Percentiles rank a stretch among this genome's conserved stretches.
Evolutionary conservation across 64 coral and sea anemone species (phyloP).

Genomic region (Astreopora myriophthalma): DNA sequence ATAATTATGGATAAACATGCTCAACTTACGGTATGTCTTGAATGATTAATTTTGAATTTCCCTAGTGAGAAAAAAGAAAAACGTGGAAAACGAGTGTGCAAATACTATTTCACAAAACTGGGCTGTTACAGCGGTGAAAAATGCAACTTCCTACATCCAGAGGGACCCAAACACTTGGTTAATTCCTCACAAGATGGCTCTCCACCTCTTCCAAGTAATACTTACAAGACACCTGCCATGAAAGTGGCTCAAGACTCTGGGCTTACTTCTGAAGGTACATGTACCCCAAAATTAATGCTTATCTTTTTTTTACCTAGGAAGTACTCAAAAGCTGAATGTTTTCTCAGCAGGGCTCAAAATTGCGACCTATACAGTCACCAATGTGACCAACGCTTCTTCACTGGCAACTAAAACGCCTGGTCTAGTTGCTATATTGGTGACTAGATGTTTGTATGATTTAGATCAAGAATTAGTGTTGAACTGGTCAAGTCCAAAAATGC

Average conservation of each 20-base stretch:
- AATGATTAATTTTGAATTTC: no score
- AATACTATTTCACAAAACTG: not conserved
- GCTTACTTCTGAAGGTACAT: not conserved
- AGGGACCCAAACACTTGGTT: not conserved
- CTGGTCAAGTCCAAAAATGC: no score
- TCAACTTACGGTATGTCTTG: no score
- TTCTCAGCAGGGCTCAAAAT: no score
- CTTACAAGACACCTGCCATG: not conserved
- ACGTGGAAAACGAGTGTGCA: not conserved
- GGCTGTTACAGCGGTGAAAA: slow-evolving; percentile 58
- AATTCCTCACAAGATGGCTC: not conserved
- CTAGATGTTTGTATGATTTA: no score
- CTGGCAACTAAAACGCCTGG: no score
- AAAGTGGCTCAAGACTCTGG: not conserved
- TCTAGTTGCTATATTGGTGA: no score
- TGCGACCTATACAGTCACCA: no score
- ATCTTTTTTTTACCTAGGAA: not conserved
- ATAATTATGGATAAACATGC: no score
- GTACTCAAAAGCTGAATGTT: not conserved
- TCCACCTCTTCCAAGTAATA: not conserved
- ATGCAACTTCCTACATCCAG: slow-evolving; percentile 53
- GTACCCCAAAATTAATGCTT: not conserved
- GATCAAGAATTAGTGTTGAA: no score
- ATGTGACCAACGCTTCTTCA: no score
- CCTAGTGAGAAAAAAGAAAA: not conserved